Conservation (phyloP, 2,797 vertebrate species). For the Pyrocephalus nanus region DNA sequence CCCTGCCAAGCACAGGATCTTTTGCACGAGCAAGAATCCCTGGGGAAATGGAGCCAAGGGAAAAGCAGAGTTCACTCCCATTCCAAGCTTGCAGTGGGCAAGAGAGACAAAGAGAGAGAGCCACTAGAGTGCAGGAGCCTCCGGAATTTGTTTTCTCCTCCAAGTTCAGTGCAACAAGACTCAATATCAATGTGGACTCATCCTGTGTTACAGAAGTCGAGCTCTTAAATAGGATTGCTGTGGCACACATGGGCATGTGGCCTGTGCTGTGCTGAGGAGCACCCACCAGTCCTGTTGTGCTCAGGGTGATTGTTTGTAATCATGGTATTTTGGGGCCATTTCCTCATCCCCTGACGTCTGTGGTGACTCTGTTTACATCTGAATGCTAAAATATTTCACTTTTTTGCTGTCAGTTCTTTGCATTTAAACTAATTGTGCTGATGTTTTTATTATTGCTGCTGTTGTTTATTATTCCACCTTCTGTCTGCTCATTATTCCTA, state of each 20-base stretch:
- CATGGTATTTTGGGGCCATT: too few species aligned
- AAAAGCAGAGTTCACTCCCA: not conserved
- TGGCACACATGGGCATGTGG: not conserved
- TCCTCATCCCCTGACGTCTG: too few species aligned
- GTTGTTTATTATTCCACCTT: too few species aligned
- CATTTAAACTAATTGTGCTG: too few species aligned
- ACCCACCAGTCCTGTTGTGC: not conserved
- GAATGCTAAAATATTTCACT: too few species aligned
- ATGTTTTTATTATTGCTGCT: too few species aligned
- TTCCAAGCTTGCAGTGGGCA: not conserved
- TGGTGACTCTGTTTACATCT: too few species aligned
- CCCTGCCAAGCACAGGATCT: not conserved
- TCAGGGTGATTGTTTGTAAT: not conserved
- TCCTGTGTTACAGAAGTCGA: not conserved
- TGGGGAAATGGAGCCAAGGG: not conserved
- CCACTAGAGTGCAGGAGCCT: not conserved
- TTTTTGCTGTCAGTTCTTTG: too few species aligned
- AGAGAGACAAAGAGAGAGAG: not conserved
- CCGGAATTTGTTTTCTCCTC: not conserved
- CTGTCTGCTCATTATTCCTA: too few species aligned
- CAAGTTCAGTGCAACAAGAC: not conserved
- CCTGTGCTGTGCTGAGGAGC: not conserved
- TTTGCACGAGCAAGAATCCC: not conserved
- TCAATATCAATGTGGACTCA: not conserved
- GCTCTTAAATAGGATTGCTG: not conserved